Base-by-base conservation (phyloP, 2,113 vertebrate genomes). In the Pithys albifrons region DNA sequence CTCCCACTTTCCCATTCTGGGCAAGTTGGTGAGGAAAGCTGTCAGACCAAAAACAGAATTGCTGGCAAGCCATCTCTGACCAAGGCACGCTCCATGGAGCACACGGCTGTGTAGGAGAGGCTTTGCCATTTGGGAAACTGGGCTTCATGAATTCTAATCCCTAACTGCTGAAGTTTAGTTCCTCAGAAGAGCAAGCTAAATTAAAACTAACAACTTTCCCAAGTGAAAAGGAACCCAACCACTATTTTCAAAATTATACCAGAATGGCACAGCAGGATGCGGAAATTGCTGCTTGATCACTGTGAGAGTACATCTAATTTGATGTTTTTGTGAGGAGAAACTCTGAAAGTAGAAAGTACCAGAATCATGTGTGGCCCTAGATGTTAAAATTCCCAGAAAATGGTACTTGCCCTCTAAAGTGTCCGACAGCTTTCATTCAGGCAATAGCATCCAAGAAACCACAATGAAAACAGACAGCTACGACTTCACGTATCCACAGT, bases 31-130 rank as follows among this genome's bases (percentile, higher is more conserved):
- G 85, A 94, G 70, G 85, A 84, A 84, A 89, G 78, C 70, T 97
- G 96, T 91, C 91, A 96, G 93, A 89, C 71, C 75, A 80, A 75
- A 64, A 89, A 62, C 39, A 74, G 71, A 37, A 83, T 46, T 87
- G 35, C 43, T 93, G 89, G 84, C 86, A 92, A 92, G 46, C 66
- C 73, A 86, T 80, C 71, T 87, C 51, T 66, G 75, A 71, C 70
- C 89, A 75, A 93, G 62, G 71, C 93, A 89, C 0, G 15, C 81
- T 96, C 81, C 75, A 51, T 0, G 64, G 62, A 94, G 35, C 80
- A 80, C 6, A 35, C 0, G 37, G 6, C 54, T 77, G 70, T 51
- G 82, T 79, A 89, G 84, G 73, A 69, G 49, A 91, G 62, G 62
- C 46, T 91, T 70, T 85, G 81, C 75, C 67, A 88, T 77, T 95